Percentiles rank a stretch among this genome's conserved stretches.
Conservation (phyloP, 2,113 vertebrate genomes). For the Muntiacus muntjak region DNA sequence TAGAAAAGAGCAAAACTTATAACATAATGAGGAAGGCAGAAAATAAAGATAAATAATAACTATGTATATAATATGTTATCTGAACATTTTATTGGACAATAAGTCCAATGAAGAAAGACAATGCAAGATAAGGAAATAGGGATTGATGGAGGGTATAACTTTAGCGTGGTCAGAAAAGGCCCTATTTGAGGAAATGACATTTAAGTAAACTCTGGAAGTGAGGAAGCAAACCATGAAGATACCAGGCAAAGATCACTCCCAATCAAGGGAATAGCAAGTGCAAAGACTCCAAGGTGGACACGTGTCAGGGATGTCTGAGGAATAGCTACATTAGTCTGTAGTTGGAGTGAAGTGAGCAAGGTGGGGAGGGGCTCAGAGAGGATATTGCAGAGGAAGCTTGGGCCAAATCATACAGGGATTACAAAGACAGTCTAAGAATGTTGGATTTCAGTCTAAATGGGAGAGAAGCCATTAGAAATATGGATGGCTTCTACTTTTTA, state of each 20-base stretch:
- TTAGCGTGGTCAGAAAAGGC: background rate
- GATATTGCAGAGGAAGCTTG: background rate
- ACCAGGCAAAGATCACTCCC: background rate
- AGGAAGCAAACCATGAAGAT: background rate
- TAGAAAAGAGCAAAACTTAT: background rate
- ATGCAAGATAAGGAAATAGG: background rate
- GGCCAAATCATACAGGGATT: background rate
- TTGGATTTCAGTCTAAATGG: background rate
- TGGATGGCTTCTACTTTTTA: background rate
- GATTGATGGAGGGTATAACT: background rate
- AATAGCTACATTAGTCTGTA: background rate
- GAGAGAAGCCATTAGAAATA: background rate
- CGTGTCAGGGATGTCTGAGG: fast-evolving
- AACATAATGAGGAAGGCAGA: background rate
- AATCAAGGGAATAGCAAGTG: too few species aligned
- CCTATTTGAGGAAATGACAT: background rate
- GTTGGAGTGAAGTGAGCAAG: background rate
- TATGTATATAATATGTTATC: background rate
- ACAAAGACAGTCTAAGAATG: background rate
- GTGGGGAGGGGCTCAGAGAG: background rate
- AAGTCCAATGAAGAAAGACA: background rate
- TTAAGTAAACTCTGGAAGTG: background rate
- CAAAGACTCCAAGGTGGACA: background rate
- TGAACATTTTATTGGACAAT: background rate
- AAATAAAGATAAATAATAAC: background rate